Percentiles rank a stretch among this genome's conserved stretches.
Conservation (phyloP, 1,140 invertebrate species). For the Drosophila insularis region DNA sequence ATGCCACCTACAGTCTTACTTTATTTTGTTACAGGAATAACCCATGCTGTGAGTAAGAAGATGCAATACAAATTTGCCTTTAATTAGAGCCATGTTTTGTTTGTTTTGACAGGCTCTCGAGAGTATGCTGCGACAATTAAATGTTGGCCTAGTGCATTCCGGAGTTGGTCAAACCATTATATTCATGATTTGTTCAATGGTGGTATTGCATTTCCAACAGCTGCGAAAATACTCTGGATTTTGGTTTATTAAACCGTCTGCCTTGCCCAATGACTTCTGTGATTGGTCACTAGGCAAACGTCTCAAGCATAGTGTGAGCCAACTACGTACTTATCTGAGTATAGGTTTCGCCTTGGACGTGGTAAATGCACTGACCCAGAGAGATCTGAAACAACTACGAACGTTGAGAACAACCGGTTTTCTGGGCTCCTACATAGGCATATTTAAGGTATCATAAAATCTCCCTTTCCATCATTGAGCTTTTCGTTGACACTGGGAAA, state of each 20-base stretch:
- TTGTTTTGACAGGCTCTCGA: conserved; percentile 37
- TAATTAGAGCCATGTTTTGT: background rate
- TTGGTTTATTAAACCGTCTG: conserved; percentile 54
- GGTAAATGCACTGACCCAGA: conserved; percentile 18
- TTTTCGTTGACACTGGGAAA: background rate
- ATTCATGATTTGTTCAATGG: conserved; percentile 51
- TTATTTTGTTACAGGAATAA: conserved; percentile 42
- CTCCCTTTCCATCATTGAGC: background rate
- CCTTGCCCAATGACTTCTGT: conserved; percentile 18
- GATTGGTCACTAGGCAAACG: conserved; percentile 16
- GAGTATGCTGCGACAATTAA: conserved; percentile 29
- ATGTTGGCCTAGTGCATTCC: conserved; percentile 36
- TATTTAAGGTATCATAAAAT: conserved; percentile 36
- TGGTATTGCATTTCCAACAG: conserved; percentile 45
- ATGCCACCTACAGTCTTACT: conserved; percentile 34
- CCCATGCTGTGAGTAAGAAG: conserved; percentile 35
- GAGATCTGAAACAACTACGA: conserved; percentile 3
- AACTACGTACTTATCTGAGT: conserved; percentile 41
- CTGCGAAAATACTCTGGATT: conserved; percentile 37
- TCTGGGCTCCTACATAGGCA: conserved; percentile 39
- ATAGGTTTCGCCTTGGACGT: conserved; percentile 48
- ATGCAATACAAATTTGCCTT: background rate
- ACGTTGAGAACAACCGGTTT: conserved; percentile 43
- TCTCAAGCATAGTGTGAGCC: conserved; percentile 12
- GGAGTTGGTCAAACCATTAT: conserved; percentile 39